A percentile compares a stretch with the other conserved stretches of the same genome.
These are phyloP conservation scores for Synanthedon formicaeformis DNA, from an alignment of 2,888 invertebrate species.

Conservation along the genomic window DNA sequence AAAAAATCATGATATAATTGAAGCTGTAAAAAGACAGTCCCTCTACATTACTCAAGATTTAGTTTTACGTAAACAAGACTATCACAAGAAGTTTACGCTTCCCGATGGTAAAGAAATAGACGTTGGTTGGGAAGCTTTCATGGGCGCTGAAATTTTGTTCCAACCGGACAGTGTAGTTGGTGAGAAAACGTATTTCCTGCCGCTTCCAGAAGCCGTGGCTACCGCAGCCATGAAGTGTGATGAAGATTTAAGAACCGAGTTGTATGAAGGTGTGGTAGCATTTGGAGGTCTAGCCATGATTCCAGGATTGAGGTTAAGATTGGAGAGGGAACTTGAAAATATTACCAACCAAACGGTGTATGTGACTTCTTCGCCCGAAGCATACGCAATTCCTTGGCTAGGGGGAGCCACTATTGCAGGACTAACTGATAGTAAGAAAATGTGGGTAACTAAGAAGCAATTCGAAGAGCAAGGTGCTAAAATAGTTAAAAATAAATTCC, in stretches of 20 bases:
- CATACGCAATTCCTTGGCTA: conserved; percentile 39
- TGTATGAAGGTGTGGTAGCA: conserved; percentile 29
- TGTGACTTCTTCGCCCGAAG: conserved; percentile 28
- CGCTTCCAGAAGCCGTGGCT: conserved; percentile 29
- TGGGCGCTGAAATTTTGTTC: conserved; percentile 37
- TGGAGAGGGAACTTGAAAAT: conserved; percentile 27
- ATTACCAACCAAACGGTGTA: conserved; percentile 17
- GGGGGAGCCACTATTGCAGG: conserved; percentile 51
- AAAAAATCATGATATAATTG: conserved; percentile 15
- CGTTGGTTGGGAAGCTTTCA: conserved; percentile 32
- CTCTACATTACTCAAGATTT: conserved; percentile 27
- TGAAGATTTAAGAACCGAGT: conserved; percentile 22
- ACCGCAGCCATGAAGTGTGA: conserved; percentile 35
- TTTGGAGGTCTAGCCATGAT: conserved; percentile 40
- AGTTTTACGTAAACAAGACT: conserved; percentile 14
- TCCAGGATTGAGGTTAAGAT: conserved; percentile 31
- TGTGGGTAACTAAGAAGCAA: conserved; percentile 41
- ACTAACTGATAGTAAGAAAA: conserved; percentile 24
- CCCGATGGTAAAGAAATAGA: conserved; percentile 33
- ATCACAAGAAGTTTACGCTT: conserved; percentile 18
- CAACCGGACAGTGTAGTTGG: conserved; percentile 29
- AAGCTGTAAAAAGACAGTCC: conserved; percentile 22
- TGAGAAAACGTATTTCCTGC: conserved; percentile 12
- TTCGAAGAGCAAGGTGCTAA: conserved; percentile 44
- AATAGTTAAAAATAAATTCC: conserved; percentile 41